phyloP scores from a whole-genome alignment of 2,113 vertebrate species.

The Stercorarius parasiticus region DNA sequence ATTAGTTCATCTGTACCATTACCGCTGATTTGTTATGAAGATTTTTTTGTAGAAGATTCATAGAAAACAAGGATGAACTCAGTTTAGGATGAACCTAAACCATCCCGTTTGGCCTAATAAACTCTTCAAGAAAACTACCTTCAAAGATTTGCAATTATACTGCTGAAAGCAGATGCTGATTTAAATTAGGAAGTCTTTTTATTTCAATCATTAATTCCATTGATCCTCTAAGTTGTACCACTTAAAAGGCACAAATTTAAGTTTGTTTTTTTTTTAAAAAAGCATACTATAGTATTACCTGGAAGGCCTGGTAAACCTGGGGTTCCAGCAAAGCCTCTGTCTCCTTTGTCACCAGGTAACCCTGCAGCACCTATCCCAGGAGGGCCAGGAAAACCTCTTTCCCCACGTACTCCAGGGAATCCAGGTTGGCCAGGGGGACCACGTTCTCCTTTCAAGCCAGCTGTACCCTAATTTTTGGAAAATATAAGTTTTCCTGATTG shows the following conservation, averaged over 20 bases:
- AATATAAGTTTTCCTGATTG: not conserved
- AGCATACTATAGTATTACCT: constrained; percentile 72
- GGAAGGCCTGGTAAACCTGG: constrained; percentile 82
- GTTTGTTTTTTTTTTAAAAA: not conserved
- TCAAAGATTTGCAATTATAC: not conserved
- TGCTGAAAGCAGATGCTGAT: not conserved
- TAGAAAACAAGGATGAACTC: not conserved
- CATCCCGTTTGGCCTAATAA: not conserved
- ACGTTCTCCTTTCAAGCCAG: constrained; percentile 90
- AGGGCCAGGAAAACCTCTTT: constrained; percentile 86
- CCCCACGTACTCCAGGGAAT: constrained; percentile 80
- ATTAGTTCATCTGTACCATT: not conserved
- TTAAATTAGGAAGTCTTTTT: not conserved
- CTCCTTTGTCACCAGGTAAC: constrained; percentile 87
- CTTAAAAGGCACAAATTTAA: not conserved
- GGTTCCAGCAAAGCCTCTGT: constrained; percentile 80
- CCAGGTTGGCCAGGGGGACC: constrained; percentile 86
- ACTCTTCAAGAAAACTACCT: not conserved
- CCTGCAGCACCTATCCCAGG: constrained; percentile 82
- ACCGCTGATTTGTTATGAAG: not conserved
- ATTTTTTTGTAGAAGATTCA: not conserved
- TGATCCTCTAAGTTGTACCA: not conserved
- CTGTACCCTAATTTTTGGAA: constrained; percentile 77
- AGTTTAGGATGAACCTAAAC: not conserved
- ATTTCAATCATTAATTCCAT: not conserved